Evolutionary conservation across 2,797 vertebrate genomes (phyloP).

Genomic region (Xyrichtys novacula): DNA sequence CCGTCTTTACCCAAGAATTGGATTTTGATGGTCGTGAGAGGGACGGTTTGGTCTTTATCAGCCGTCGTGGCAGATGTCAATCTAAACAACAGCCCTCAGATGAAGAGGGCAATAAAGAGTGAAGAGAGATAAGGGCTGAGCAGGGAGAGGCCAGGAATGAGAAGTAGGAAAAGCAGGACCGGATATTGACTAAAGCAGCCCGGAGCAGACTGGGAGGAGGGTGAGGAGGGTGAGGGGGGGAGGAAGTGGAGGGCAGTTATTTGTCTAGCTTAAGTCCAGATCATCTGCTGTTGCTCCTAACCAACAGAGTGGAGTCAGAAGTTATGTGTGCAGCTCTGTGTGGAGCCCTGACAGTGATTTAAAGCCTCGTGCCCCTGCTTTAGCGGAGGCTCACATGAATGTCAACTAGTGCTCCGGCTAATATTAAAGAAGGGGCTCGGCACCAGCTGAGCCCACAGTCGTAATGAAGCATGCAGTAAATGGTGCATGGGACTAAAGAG

Average conservation of each 20-base stretch:
- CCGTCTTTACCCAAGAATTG: constrained; percentile 25
- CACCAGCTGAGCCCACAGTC: constrained; percentile 55
- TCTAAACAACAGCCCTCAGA: constrained; percentile 17
- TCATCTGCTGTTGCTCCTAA: constrained; percentile 43
- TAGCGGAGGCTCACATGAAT: constrained; percentile 31
- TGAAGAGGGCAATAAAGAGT: constrained; percentile 16
- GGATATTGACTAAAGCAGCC: constrained; percentile 53
- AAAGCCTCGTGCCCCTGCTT: constrained; percentile 41
- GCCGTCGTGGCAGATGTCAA: constrained; percentile 25
- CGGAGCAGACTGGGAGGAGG: constrained; percentile 10
- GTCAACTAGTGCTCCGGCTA: constrained; percentile 39
- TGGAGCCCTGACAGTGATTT: constrained; percentile 44
- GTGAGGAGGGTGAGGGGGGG: background rate
- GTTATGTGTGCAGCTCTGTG: constrained; percentile 30
- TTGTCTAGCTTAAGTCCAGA: constrained; percentile 55
- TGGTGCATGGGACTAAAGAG: constrained; percentile 33
- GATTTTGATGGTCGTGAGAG: constrained; percentile 13
- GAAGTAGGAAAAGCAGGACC: constrained; percentile 18
- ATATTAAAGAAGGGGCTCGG: constrained; percentile 39
- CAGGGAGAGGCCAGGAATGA: background rate
- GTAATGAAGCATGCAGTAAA: constrained; percentile 50
- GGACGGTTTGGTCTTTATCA: constrained; percentile 37
- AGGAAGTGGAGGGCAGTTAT: constrained; percentile 33
- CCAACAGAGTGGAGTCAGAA: constrained; percentile 38
- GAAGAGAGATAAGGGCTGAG: constrained; percentile 19